Conservation (phyloP, 2,888 invertebrate genomes). For the Lasioglossum lativentre region DNA sequence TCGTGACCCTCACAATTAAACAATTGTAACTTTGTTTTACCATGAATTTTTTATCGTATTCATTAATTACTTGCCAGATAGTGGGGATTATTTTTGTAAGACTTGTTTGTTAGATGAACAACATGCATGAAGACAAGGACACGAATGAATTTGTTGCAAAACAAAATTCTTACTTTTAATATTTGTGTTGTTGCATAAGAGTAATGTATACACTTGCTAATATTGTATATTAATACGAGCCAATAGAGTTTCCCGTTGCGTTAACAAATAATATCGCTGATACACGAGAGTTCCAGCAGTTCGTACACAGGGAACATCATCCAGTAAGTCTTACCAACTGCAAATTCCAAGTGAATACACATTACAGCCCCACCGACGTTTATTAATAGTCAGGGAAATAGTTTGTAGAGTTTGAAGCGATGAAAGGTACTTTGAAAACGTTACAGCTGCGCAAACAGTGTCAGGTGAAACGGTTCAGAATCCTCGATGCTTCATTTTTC, state of each 20-base stretch:
- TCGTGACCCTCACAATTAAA: too few relatives aligned
- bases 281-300: too few relatives aligned
- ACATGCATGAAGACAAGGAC: not conserved
- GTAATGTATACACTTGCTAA: not conserved
- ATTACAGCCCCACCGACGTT: slow-evolving; percentile 26
- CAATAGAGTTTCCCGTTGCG: not conserved
- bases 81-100: too few relatives aligned
- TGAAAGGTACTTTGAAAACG: slow-evolving; percentile 56
- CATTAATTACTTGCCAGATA: not conserved
- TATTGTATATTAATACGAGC: not conserved
- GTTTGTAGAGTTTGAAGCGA: slow-evolving; percentile 61
- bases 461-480: slow-evolving; percentile 68
- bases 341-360: not conserved
- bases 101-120: not conserved
- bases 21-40: not conserved
- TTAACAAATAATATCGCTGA: not conserved
- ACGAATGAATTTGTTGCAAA: too few relatives aligned
- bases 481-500: slow-evolving; percentile 19
- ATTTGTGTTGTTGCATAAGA: not conserved
- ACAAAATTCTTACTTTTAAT: not conserved
- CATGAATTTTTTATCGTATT: not conserved
- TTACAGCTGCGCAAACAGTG: slow-evolving; percentile 70
- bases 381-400: slow-evolving; percentile 63
- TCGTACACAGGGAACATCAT: not conserved
- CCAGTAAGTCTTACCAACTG: slow-evolving; percentile 3